Evolutionary conservation across 2,888 invertebrate genomes (phyloP).

Genomic region (Terebella lapidaria): DNA sequence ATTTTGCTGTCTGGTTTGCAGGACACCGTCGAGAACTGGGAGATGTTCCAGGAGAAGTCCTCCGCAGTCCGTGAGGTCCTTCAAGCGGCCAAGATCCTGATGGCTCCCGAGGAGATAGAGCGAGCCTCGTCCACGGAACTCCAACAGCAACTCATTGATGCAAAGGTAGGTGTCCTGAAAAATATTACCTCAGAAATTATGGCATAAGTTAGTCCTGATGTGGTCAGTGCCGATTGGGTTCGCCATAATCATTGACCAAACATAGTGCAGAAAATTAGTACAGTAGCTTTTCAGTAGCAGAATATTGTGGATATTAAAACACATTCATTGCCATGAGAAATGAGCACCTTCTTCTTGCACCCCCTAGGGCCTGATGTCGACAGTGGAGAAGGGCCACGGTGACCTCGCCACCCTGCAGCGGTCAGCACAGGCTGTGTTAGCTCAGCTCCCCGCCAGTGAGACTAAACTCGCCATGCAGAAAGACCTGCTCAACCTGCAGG

Average conservation of each 20-base stretch:
- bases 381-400: slow-evolving; percentile 1
- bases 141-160: slow-evolving; percentile 1
- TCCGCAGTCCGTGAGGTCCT: slow-evolving; percentile 29
- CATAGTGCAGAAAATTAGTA: too few relatives aligned
- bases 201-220: too few relatives aligned
- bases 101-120: slow-evolving; percentile 6
- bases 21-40: slow-evolving; percentile 17
- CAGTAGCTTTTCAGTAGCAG: too few relatives aligned
- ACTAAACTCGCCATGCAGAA: slow-evolving; percentile 40
- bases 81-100: slow-evolving; percentile 30
- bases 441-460: slow-evolving; percentile 38
- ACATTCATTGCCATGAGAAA: neutral
- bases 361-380: neutral
- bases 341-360: neutral
- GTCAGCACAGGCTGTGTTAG: slow-evolving; percentile 33
- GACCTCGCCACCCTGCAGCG: slow-evolving; percentile 32
- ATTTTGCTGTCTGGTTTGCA: slow-evolving; percentile 5
- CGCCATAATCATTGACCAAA: too few relatives aligned
- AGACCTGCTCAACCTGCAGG: slow-evolving; percentile 33
- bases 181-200: too few relatives aligned
- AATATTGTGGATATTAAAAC: neutral
- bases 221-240: too few relatives aligned
- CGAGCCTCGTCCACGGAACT: slow-evolving; percentile 3
- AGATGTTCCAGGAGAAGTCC: slow-evolving; percentile 7
- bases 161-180: neutral